Conservation (phyloP, 2,888 invertebrate genomes). For the Lasioglossum villosulum region DNA sequence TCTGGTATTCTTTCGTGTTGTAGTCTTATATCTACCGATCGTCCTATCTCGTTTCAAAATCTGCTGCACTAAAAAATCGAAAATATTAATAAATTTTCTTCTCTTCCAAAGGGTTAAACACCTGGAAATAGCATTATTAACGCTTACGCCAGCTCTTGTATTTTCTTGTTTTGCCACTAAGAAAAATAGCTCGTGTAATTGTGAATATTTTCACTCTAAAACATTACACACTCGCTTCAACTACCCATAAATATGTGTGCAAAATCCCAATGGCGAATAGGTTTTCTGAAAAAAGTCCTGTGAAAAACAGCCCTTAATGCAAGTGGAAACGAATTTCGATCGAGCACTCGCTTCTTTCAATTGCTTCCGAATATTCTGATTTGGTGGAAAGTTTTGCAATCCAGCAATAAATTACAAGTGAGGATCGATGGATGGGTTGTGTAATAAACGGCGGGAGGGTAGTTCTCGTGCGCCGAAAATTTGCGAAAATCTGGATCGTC, state of each 20-base stretch:
- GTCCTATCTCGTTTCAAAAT: too few species aligned
- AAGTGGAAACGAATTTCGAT: background rate
- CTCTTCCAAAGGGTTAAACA: too few species aligned
- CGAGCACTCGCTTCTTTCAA: background rate
- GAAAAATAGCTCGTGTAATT: background rate
- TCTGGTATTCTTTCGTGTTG: background rate
- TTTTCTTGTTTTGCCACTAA: too few species aligned
- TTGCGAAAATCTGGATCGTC: conserved; percentile 14
- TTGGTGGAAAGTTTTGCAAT: too few species aligned
- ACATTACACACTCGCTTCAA: background rate
- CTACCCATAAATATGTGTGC: background rate
- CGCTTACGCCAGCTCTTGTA: too few species aligned
- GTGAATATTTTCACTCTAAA: background rate
- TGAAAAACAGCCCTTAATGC: background rate
- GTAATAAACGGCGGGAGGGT: background rate
- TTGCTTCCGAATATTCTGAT: background rate
- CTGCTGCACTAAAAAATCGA: background rate
- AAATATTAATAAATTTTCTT: too few species aligned
- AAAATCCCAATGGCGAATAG: background rate
- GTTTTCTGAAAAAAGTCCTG: background rate
- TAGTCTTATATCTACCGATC: background rate
- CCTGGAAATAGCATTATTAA: too few species aligned
- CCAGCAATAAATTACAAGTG: background rate
- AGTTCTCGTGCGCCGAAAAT: conserved; percentile 4
- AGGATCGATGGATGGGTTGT: conserved; percentile 1